phyloP scores from a whole-genome alignment of 2,113 vertebrate genomes.

The Leuciscus idus region DNA sequence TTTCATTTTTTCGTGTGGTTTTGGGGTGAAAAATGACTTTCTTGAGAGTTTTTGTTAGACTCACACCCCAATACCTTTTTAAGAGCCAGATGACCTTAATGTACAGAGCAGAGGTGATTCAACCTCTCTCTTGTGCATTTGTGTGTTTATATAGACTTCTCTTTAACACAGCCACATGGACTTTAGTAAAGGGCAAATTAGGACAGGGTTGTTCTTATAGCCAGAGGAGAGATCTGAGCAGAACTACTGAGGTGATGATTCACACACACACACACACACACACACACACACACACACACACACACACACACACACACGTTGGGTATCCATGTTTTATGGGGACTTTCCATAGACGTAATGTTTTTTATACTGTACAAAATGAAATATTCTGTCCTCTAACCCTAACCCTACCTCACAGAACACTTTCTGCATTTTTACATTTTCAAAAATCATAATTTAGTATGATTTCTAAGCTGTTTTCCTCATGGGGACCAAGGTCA shows the following conservation, averaged over 20 bases:
- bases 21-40: neutral
- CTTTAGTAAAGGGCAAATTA: slow-evolving; percentile 14
- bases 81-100: neutral
- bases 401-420: too few species aligned
- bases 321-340: too few species aligned
- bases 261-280: neutral
- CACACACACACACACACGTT: neutral
- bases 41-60: neutral
- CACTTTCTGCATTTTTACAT: too few species aligned
- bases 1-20: neutral
- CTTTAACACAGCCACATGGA: neutral
- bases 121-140: neutral
- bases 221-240: slow-evolving; percentile 1
- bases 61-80: neutral
- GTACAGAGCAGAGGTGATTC: neutral
- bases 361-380: too few species aligned
- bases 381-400: too few species aligned
- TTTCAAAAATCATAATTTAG: too few species aligned
- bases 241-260: slow-evolving; percentile 1
- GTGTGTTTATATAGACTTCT: neutral
- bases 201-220: neutral
- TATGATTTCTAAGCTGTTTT: too few species aligned
- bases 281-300: too few species aligned
- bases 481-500: too few species aligned
- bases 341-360: too few species aligned